Evolutionary conservation across 2,797 vertebrate species (phyloP).

Genomic region (Bothrops alternatus): DNA sequence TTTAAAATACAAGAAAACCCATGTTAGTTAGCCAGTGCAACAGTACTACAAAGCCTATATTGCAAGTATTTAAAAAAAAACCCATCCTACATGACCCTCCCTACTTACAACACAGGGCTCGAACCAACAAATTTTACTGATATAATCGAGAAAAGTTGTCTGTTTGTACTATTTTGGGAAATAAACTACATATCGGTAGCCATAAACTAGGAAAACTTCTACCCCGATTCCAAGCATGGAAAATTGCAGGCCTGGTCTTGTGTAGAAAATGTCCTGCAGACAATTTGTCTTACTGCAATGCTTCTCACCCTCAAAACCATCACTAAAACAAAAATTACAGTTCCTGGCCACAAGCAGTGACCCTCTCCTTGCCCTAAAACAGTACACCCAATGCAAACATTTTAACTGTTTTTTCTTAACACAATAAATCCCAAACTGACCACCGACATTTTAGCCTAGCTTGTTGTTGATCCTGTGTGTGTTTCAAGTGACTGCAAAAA

Average conservation of each 20-base stretch:
- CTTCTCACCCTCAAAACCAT: not conserved
- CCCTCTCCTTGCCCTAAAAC: not conserved
- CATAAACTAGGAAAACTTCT: not conserved
- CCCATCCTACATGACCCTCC: not conserved
- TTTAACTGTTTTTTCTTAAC: not conserved
- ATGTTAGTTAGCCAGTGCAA: too few species aligned
- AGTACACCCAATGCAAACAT: not conserved
- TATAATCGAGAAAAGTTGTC: not conserved
- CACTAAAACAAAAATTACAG: not conserved
- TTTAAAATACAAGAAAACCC: too few species aligned
- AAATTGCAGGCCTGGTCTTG: not conserved
- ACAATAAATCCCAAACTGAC: not conserved
- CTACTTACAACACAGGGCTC: too few species aligned
- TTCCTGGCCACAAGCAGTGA: not conserved
- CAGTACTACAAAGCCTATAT: too few species aligned
- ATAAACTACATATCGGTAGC: not conserved
- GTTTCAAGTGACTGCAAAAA: not conserved
- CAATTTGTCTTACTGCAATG: not conserved
- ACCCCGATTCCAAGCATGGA: not conserved
- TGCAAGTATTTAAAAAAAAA: not conserved
- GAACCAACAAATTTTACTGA: not conserved
- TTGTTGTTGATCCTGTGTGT: not conserved
- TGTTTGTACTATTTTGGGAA: not conserved
- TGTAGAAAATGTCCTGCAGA: not conserved
- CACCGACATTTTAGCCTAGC: not conserved